Evolutionary conservation across 2,797 vertebrate species (phyloP).

Genomic region (Pangasius larnaudii): DNA sequence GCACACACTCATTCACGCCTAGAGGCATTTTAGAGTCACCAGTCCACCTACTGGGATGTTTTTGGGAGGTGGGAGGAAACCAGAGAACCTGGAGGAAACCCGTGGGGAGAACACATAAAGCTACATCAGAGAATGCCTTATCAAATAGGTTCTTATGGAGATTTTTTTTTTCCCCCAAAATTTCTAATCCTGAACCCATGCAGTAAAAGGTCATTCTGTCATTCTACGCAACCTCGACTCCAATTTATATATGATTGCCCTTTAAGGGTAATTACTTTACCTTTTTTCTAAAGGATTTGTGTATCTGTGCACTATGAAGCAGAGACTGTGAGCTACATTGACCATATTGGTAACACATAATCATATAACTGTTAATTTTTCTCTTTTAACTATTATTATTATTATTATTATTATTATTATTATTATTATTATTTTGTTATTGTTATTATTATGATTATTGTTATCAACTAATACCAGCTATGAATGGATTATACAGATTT

Average conservation of each 20-base stretch:
- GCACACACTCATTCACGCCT: neutral
- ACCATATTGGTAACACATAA: neutral
- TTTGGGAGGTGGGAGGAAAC: neutral
- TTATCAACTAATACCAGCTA: neutral
- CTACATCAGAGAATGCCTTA: neutral
- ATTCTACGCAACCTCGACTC: neutral
- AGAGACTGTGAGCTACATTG: neutral
- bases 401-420: neutral
- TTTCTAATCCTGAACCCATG: neutral
- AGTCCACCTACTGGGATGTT: neutral
- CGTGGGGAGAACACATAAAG: neutral
- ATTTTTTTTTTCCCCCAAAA: no score
- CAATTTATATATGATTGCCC: neutral
- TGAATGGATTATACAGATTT: neutral
- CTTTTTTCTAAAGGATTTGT: neutral
- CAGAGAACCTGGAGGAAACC: neutral
- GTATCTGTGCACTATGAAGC: neutral
- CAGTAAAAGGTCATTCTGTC: constrained; percentile 1
- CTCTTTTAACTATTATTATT: neutral
- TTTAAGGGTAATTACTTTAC: neutral
- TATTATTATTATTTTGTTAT: neutral
- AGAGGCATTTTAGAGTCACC: neutral
- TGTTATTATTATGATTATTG: neutral
- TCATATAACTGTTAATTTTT: neutral
- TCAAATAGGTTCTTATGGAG: neutral